Conservation (phyloP, 2,113 vertebrate species). For the Engraulis encrasicolus region DNA sequence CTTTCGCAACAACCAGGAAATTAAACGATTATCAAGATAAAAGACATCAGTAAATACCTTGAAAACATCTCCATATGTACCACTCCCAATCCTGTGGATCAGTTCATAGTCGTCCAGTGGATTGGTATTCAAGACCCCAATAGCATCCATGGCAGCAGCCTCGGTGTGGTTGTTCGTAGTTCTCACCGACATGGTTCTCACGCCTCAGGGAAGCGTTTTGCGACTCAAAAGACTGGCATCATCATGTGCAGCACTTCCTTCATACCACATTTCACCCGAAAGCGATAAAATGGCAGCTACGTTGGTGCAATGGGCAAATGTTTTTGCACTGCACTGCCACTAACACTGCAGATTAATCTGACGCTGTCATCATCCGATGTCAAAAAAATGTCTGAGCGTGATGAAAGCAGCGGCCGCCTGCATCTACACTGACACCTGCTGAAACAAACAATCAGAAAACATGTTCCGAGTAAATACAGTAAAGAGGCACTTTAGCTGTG, state of each 20-base stretch:
- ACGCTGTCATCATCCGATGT: background rate
- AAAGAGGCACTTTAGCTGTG: background rate
- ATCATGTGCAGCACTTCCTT: conserved; percentile 52
- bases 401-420: background rate
- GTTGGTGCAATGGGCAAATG: background rate
- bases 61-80: conserved; percentile 80
- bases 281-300: conserved; percentile 29
- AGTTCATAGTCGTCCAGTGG: conserved; percentile 78
- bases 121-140: conserved; percentile 72
- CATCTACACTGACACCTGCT: background rate
- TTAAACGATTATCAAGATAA: background rate
- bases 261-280: conserved; percentile 27
- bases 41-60: conserved; percentile 65
- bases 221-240: conserved; percentile 4
- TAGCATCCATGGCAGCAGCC: conserved; percentile 55
- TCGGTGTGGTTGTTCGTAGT: conserved; percentile 21
- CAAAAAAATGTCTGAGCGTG: background rate
- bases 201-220: background rate
- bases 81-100: conserved; percentile 76
- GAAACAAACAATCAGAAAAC: background rate
- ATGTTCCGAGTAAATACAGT: background rate
- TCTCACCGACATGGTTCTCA: conserved; percentile 30
- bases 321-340: background rate
- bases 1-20: background rate
- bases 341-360: conserved; percentile 15